Evolutionary conservation across 2,113 vertebrate species (phyloP).

Genomic region (Anolis carolinensis): DNA sequence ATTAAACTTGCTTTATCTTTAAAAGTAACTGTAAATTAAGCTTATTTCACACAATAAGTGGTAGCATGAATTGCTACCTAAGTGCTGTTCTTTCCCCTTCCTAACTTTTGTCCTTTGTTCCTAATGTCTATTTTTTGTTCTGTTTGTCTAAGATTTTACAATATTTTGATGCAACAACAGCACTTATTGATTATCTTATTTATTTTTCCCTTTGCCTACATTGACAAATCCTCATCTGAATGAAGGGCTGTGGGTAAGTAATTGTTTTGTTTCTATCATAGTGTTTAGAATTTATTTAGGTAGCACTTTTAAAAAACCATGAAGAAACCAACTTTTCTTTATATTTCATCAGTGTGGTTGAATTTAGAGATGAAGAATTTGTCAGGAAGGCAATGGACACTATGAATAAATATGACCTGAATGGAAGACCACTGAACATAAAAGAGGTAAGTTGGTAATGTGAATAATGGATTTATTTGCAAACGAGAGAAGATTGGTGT

Average conservation of each 20-base stretch:
- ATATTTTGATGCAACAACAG: constrained; percentile 27
- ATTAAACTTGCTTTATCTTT: constrained; percentile 42
- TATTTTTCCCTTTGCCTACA: constrained; percentile 62
- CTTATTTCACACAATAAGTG: constrained; percentile 47
- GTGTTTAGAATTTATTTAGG: constrained; percentile 31
- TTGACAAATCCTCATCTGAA: constrained; percentile 70
- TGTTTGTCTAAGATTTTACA: constrained; percentile 69
- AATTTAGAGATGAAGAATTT: constrained; percentile 99
- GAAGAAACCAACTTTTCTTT: constrained; percentile 51
- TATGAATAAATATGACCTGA: constrained; percentile 97
- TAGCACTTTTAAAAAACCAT: constrained; percentile 1
- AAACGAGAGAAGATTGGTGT: neutral
- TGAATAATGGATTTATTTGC: neutral
- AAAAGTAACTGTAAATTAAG: constrained; percentile 23
- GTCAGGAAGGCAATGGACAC: constrained; percentile 94
- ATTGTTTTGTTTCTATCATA: neutral
- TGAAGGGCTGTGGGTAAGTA: constrained; percentile 97
- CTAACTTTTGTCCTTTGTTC: constrained; percentile 63
- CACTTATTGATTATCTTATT: constrained; percentile 75
- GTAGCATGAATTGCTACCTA: constrained; percentile 56
- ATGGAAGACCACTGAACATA: constrained; percentile 95
- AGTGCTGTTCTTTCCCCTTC: constrained; percentile 42
- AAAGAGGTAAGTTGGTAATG: constrained; percentile 86
- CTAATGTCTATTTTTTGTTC: constrained; percentile 63
- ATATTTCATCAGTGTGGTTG: constrained; percentile 87